These are phyloP conservation scores for Drosophila murphyi DNA, from an alignment of 1,140 invertebrate species.

Conservation along the genomic window DNA sequence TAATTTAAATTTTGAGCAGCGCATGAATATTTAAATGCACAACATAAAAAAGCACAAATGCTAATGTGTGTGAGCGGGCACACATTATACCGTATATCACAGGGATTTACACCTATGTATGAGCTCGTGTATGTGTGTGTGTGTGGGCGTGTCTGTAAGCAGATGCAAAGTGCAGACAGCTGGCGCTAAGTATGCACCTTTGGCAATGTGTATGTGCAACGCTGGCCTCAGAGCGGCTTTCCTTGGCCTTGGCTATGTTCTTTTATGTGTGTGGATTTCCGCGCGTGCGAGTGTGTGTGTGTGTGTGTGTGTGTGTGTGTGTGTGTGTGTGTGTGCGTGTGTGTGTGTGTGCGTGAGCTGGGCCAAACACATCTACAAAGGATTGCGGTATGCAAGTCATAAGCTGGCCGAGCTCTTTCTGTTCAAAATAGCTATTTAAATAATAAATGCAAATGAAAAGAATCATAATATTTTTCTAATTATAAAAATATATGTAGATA, in stretches of 20 bases:
- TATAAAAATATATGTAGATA: too few relatives aligned
- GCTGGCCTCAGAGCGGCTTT: conserved; percentile 17
- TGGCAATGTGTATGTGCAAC: not conserved
- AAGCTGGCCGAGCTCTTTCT: not conserved
- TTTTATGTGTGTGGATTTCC: not conserved
- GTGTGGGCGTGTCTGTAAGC: conserved; percentile 23
- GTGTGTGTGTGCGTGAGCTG: not conserved
- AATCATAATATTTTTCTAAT: too few relatives aligned
- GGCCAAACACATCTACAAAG: conserved; percentile 7
- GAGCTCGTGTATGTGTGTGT: not conserved
- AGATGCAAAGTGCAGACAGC: conserved; percentile 46
- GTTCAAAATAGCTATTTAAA: not conserved
- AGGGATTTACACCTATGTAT: not conserved
- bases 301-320: not conserved
- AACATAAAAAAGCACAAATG: conserved; percentile 54
- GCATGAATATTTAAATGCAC: conserved; percentile 56
- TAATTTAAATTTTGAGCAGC: conserved; percentile 52
- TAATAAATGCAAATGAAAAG: not conserved
- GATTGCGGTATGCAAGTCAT: not conserved
- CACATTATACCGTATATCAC: not conserved
- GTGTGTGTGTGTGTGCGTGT: not conserved
- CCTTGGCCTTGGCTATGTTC: conserved; percentile 32
- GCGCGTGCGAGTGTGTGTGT: not conserved
- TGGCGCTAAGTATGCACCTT: conserved; percentile 35
- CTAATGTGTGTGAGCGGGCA: conserved; percentile 19